phyloP scores from a whole-genome alignment of 2,797 vertebrate genomes.

The Tragopan temminckii region DNA sequence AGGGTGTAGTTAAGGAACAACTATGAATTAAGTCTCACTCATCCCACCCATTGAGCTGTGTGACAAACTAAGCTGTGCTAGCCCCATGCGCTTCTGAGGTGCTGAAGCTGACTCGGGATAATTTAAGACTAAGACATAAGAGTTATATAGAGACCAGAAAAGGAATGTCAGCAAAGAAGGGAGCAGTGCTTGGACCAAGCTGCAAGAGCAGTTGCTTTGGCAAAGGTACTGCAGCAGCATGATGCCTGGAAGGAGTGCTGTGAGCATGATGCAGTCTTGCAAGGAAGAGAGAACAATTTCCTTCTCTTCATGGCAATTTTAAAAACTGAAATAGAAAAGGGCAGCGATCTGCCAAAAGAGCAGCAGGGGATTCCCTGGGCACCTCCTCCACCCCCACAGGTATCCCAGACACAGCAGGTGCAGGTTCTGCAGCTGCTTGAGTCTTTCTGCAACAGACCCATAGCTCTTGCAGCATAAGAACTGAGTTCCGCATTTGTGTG shows the following conservation, averaged over 20 bases:
- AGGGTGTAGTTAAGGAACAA: not conserved
- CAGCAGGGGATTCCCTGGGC: not conserved
- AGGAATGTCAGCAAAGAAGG: not conserved
- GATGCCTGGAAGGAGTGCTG: not conserved
- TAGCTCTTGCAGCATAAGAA: not conserved
- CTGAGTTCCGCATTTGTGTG: accelerated
- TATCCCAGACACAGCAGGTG: not conserved
- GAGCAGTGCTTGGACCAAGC: not conserved
- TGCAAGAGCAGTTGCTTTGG: not conserved
- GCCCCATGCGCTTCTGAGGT: not conserved
- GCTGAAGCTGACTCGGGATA: not conserved
- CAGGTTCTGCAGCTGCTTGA: not conserved
- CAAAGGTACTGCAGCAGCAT: not conserved
- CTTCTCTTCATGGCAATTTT: not conserved
- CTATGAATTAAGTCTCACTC: not conserved
- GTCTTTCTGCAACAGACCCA: not conserved
- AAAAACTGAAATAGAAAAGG: not conserved
- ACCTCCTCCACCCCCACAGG: not conserved
- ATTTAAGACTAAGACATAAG: not conserved
- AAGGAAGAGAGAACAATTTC: not conserved
- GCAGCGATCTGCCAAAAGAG: not conserved
- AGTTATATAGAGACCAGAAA: not conserved
- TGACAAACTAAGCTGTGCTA: not conserved
- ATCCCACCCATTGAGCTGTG: not conserved
- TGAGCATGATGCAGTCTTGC: not conserved